Evolutionary conservation across 2,888 invertebrate species (phyloP).

Genomic region (Anarsia innoxiella): DNA sequence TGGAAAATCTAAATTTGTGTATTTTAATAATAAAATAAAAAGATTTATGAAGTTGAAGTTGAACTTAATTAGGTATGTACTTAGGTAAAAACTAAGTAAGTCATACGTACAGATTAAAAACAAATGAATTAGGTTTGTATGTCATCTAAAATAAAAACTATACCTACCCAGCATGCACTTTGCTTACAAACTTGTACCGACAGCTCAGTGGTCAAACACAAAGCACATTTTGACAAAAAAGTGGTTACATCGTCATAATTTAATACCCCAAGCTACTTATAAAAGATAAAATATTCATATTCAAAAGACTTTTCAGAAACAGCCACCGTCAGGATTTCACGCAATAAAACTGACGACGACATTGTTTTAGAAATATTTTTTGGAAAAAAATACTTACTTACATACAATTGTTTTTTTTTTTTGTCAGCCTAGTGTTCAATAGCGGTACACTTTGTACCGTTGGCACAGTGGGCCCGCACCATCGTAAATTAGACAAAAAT

Average conservation of each 20-base stretch:
- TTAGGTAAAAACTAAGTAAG: too few relatives aligned
- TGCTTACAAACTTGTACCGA: too few relatives aligned
- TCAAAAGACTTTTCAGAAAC: conserved; percentile 44
- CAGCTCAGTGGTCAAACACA: background rate
- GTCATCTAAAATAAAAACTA: too few relatives aligned
- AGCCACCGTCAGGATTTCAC: conserved; percentile 55
- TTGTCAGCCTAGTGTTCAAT: conserved; percentile 24
- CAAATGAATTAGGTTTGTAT: too few relatives aligned
- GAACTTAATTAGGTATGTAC: too few relatives aligned
- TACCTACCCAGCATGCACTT: too few relatives aligned
- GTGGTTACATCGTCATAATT: conserved; percentile 30
- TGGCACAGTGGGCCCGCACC: conserved; percentile 52
- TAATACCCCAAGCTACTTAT: conserved; percentile 45
- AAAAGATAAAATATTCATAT: conserved; percentile 38
- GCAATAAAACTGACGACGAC: conserved; percentile 46
- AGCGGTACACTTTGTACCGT: conserved; percentile 49
- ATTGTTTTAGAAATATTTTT: conserved; percentile 61
- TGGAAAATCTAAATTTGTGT: too few relatives aligned
- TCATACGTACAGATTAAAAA: too few relatives aligned
- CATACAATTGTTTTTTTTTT: conserved; percentile 34
- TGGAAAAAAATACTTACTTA: conserved; percentile 46
- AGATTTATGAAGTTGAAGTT: too few relatives aligned
- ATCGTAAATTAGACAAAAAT: conserved; percentile 57
- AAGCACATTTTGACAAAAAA: conserved; percentile 5
- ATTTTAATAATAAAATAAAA: too few relatives aligned